A percentile compares a stretch with the other conserved stretches of the same genome.
These are phyloP conservation scores for Drosophila antonietae DNA, from an alignment of 2,888 invertebrate species.

Conservation along the genomic window DNA sequence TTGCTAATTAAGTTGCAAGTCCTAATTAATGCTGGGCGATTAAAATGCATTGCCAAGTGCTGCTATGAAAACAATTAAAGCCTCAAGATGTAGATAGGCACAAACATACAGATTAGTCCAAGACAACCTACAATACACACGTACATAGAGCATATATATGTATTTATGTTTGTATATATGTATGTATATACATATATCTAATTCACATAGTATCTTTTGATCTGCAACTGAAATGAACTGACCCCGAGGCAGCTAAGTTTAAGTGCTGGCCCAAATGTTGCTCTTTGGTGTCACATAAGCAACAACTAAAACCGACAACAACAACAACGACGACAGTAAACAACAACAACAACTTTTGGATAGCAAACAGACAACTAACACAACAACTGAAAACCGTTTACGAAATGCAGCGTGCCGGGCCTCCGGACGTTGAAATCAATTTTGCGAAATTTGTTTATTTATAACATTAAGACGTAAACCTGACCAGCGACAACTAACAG, in stretches of 20 bases:
- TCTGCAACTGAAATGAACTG: slow-evolving; percentile 13
- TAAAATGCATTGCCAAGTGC: slow-evolving; percentile 38
- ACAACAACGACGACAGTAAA: slow-evolving; percentile 10
- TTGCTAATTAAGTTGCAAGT: slow-evolving; percentile 57
- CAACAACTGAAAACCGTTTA: slow-evolving; percentile 48
- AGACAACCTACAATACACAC: background rate
- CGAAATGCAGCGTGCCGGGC: slow-evolving; percentile 67
- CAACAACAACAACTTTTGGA: slow-evolving; percentile 18
- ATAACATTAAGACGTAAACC: slow-evolving; percentile 64
- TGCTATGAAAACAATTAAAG: slow-evolving; percentile 21
- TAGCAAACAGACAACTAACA: slow-evolving; percentile 42
- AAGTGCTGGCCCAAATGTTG: slow-evolving; percentile 23
- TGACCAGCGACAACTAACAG: slow-evolving; percentile 61
- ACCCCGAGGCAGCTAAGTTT: slow-evolving; percentile 17
- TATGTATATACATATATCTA: background rate
- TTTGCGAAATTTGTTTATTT: slow-evolving; percentile 73
- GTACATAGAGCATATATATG: background rate
- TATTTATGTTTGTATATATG: background rate
- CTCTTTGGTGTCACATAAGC: slow-evolving; percentile 37
- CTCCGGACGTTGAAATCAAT: slow-evolving; percentile 55
- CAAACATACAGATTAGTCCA: slow-evolving; percentile 1
- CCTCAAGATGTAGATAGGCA: slow-evolving; percentile 31
- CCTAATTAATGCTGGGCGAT: slow-evolving; percentile 73
- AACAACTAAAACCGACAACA: slow-evolving; percentile 24
- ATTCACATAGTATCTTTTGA: slow-evolving; percentile 4